Percentiles rank a stretch among this genome's conserved stretches.
These are phyloP conservation scores for Podotricha telesiphe DNA, from an alignment of 2,888 invertebrate genomes.

Conservation along the genomic window DNA sequence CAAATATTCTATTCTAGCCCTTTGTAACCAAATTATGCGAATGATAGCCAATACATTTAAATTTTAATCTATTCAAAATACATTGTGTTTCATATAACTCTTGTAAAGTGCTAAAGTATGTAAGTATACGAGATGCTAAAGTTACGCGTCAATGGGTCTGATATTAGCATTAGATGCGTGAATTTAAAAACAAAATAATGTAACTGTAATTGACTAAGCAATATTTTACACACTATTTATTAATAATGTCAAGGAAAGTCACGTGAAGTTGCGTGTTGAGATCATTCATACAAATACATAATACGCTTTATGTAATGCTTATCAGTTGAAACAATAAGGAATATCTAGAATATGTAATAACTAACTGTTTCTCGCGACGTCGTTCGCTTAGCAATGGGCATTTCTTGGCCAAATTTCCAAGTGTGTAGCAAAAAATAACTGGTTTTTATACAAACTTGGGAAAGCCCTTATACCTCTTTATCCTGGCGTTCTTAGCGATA, in stretches of 20 bases:
- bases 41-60: too few relatives aligned
- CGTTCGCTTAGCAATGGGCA: too few relatives aligned
- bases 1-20: too few relatives aligned
- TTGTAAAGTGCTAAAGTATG: background rate
- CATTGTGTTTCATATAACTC: too few relatives aligned
- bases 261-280: constrained; percentile 25
- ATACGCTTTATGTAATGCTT: constrained; percentile 11
- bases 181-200: constrained; percentile 1
- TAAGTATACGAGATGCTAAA: background rate
- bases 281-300: constrained; percentile 13
- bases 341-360: constrained; percentile 1
- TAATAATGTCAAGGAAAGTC: constrained; percentile 32
- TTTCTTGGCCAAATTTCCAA: too few relatives aligned
- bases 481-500: too few relatives aligned
- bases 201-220: background rate
- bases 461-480: too few relatives aligned
- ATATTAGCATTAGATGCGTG: background rate
- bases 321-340: constrained; percentile 13
- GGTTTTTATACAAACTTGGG: too few relatives aligned
- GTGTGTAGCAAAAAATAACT: too few relatives aligned
- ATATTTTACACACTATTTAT: constrained; percentile 10
- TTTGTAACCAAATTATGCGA: too few relatives aligned
- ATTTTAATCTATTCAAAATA: too few relatives aligned
- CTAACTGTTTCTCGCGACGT: too few relatives aligned
- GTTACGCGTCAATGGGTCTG: background rate